Evolutionary conservation across 2,797 vertebrate genomes (phyloP).

Genomic region (Anabacerthia variegaticeps): DNA sequence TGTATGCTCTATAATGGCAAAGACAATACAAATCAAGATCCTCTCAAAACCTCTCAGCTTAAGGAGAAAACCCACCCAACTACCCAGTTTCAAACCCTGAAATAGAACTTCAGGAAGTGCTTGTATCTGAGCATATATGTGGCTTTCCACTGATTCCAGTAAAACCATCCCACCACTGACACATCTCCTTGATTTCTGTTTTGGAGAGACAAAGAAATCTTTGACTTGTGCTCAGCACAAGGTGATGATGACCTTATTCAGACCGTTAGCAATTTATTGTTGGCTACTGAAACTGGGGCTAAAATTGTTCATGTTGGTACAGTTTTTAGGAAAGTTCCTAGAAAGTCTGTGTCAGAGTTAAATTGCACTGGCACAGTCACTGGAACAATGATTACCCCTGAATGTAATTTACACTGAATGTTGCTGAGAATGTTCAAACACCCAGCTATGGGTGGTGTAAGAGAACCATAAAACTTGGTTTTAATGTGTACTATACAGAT

Average conservation of each 20-base stretch:
- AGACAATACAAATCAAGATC: not conserved
- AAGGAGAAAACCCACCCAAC: fast-evolving
- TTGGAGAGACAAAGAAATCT: too few species aligned
- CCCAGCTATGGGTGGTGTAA: not conserved
- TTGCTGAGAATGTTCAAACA: not conserved
- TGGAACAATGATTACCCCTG: not conserved
- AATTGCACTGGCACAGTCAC: not conserved
- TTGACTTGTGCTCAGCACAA: too few species aligned
- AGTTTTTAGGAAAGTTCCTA: not conserved
- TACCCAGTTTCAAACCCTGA: not conserved
- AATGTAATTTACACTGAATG: not conserved
- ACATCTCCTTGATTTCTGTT: not conserved
- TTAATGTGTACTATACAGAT: not conserved
- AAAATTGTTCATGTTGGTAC: not conserved
- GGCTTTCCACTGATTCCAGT: not conserved
- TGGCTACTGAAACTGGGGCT: not conserved
- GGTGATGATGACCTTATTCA: not conserved
- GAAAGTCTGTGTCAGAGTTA: not conserved
- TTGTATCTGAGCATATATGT: not conserved
- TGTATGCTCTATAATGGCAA: not conserved
- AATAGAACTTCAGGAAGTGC: not conserved
- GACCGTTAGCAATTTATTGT: not conserved
- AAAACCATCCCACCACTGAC: not conserved
- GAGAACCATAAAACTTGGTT: not conserved
- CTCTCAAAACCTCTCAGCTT: not conserved